Conservation (phyloP, 2,797 vertebrate genomes). For the Cynopterus sphinx region DNA sequence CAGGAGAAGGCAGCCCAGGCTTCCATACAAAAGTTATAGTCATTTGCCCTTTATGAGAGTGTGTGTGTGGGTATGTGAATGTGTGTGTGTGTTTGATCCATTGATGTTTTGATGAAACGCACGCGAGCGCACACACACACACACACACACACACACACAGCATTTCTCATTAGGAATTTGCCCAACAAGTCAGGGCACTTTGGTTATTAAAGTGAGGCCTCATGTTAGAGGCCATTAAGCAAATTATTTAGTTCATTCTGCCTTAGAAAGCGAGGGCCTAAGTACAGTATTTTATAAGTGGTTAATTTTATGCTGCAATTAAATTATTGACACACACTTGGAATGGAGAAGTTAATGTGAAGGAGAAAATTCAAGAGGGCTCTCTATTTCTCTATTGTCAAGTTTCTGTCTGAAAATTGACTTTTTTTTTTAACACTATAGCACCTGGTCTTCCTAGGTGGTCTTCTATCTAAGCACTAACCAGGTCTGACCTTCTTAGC, state of each 20-base stretch:
- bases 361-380: conserved; percentile 74
- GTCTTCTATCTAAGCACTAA: too few relatives aligned
- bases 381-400: conserved; percentile 71
- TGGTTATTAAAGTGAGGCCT: conserved; percentile 86
- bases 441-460: too few relatives aligned
- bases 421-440: background rate
- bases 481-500: too few relatives aligned
- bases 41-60: background rate
- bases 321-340: conserved; percentile 85
- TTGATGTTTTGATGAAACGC: conserved; percentile 74
- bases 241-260: conserved; percentile 86
- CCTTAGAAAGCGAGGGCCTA: conserved; percentile 80
- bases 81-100: conserved; percentile 58
- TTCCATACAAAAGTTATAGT: background rate
- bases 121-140: too few relatives aligned
- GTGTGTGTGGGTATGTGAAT: background rate
- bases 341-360: conserved; percentile 83
- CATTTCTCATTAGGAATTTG: conserved; percentile 81
- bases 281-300: conserved; percentile 84
- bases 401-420: conserved; percentile 72
- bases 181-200: conserved; percentile 84
- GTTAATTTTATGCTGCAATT: conserved; percentile 87
- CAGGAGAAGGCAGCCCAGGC: fast-evolving
- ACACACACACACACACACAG: conserved; percentile 48
- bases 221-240: conserved; percentile 86